Evolutionary conservation across 2,888 invertebrate species (phyloP).

Genomic region (Himalopsyche kuldschensis): DNA sequence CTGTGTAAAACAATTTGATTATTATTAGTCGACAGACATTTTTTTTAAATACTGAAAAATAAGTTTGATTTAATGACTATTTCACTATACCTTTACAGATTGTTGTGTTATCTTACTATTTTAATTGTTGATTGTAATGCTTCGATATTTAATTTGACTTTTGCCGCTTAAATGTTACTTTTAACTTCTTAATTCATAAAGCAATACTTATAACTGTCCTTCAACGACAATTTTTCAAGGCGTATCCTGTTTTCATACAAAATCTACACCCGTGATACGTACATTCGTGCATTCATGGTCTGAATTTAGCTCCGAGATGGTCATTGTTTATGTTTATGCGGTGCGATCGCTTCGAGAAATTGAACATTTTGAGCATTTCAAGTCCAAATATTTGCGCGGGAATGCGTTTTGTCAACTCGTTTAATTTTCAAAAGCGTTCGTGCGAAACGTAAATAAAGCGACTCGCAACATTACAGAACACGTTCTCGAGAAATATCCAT

Average conservation of each 20-base stretch:
- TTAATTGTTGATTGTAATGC: no score
- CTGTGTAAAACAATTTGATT: no score
- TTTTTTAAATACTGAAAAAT: no score
- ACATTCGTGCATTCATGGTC: not conserved
- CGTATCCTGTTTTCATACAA: not conserved
- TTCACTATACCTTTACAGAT: no score
- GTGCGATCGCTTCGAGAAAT: not conserved
- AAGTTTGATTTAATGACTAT: no score
- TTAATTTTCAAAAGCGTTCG: constrained; percentile 18
- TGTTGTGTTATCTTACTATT: no score
- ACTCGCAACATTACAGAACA: not conserved
- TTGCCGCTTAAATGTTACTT: no score
- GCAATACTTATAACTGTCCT: no score
- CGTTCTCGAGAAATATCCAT: not conserved
- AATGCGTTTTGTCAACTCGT: constrained; percentile 21
- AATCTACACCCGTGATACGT: not conserved
- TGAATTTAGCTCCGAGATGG: not conserved
- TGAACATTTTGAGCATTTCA: constrained; percentile 2
- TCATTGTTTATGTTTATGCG: not conserved
- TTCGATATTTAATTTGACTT: no score
- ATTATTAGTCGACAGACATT: no score
- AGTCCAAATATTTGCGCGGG: constrained; percentile 10
- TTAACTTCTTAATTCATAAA: no score
- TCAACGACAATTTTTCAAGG: not conserved
- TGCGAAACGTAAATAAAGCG: constrained; percentile 13